phyloP scores from a whole-genome alignment of 2,888 invertebrate genomes.

The Polia nebulosa region DNA sequence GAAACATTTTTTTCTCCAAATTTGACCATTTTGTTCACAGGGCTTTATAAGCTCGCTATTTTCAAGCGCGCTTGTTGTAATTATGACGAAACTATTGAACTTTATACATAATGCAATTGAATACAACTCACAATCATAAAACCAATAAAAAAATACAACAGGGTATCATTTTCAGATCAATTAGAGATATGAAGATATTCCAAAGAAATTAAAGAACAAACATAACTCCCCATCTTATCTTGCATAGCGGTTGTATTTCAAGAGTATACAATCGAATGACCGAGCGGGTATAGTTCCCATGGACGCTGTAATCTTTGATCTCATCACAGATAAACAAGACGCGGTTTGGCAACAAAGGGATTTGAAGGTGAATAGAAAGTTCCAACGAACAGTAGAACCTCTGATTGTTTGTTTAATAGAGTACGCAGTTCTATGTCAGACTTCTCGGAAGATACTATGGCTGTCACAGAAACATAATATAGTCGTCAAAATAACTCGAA shows the following conservation, averaged over 20 bases:
- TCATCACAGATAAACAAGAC: slow-evolving; percentile 64
- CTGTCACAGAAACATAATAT: no score
- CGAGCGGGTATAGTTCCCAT: slow-evolving; percentile 64
- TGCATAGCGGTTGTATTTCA: slow-evolving; percentile 39
- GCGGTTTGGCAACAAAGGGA: slow-evolving; percentile 67
- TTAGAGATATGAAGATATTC: slow-evolving; percentile 21
- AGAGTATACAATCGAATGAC: slow-evolving; percentile 57
- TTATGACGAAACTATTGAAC: background rate
- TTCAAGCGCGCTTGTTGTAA: background rate
- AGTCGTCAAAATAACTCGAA: no score
- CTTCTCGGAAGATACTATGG: background rate
- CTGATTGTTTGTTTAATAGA: slow-evolving; percentile 37
- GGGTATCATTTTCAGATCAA: slow-evolving; percentile 23
- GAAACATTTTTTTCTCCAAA: background rate
- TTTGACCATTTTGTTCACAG: no score
- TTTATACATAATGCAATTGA: background rate
- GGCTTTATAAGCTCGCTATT: background rate
- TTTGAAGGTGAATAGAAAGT: slow-evolving; percentile 61
- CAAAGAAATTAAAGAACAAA: slow-evolving; percentile 25
- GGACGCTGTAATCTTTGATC: slow-evolving; percentile 69
- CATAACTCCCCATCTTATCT: slow-evolving; percentile 40
- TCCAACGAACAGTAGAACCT: slow-evolving; percentile 40
- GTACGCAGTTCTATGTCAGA: background rate
- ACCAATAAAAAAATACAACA: background rate
- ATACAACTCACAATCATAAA: background rate